Conservation (phyloP, 2,113 vertebrate species). For the Corythoichthys haematopterus region DNA sequence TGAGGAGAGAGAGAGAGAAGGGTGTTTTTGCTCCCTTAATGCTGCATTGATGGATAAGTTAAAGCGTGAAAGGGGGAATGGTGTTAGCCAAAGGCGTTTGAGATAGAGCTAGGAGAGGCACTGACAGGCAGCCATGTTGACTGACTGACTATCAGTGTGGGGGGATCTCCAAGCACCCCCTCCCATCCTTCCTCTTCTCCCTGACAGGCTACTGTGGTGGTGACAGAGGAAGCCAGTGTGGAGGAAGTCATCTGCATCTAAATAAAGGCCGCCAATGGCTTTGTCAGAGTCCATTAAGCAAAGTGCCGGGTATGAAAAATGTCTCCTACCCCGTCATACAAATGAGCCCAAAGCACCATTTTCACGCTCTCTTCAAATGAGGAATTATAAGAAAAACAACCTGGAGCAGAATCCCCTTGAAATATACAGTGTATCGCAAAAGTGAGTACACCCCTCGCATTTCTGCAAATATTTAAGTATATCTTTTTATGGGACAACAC, state of each 20-base stretch:
- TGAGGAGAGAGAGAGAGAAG: not conserved
- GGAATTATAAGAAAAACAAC: slow-evolving; percentile 13
- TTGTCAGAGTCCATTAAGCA: slow-evolving; percentile 73
- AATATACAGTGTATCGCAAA: slow-evolving; percentile 1
- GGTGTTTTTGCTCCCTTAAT: slow-evolving; percentile 21
- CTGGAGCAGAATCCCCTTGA: slow-evolving; percentile 14
- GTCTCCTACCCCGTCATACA: slow-evolving; percentile 31
- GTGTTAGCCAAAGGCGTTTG: slow-evolving; percentile 22
- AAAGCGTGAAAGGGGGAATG: slow-evolving; percentile 27
- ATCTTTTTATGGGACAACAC: too few relatives aligned
- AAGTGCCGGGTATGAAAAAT: slow-evolving; percentile 71
- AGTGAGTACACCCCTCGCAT: too few relatives aligned
- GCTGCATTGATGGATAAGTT: slow-evolving; percentile 37
- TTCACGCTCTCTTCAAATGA: slow-evolving; percentile 30
- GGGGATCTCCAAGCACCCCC: slow-evolving; percentile 13
- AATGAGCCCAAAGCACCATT: slow-evolving; percentile 38
- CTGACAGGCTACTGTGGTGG: slow-evolving; percentile 39
- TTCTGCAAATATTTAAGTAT: too few relatives aligned
- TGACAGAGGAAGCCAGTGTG: slow-evolving; percentile 50
- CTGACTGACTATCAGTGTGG: slow-evolving; percentile 55
- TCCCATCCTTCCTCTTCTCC: slow-evolving; percentile 12
- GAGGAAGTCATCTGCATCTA: slow-evolving; percentile 72
- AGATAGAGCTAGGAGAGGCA: slow-evolving; percentile 15
- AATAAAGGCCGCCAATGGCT: slow-evolving; percentile 68
- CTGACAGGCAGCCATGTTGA: slow-evolving; percentile 40